Evolutionary conservation across 2,113 vertebrate genomes (phyloP).

Genomic region (Climacteris rufus): DNA sequence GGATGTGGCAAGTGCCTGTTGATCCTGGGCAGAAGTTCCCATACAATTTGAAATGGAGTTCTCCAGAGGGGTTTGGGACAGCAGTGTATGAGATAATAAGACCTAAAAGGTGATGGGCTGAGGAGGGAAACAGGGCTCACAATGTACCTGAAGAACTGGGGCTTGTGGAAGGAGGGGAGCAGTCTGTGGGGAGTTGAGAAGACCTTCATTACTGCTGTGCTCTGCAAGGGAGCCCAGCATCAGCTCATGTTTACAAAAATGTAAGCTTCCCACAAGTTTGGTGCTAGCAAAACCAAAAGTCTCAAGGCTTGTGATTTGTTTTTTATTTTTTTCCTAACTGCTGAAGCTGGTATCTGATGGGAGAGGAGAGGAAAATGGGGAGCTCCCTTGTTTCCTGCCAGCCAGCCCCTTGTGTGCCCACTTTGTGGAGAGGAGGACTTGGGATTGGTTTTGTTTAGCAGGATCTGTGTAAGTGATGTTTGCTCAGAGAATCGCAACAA

Average conservation of each 20-base stretch:
- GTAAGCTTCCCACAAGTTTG: neutral
- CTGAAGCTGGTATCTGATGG: neutral
- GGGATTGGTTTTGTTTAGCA: neutral
- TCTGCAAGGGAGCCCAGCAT: neutral
- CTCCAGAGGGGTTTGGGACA: neutral
- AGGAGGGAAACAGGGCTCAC: neutral
- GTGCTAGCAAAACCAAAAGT: neutral
- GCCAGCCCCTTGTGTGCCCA: neutral
- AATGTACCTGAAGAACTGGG: neutral
- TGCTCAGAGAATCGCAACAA: neutral
- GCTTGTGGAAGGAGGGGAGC: neutral
- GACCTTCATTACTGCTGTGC: neutral
- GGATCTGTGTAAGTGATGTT: neutral
- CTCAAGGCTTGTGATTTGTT: neutral
- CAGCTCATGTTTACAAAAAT: neutral
- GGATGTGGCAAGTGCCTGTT: neutral
- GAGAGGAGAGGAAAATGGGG: neutral
- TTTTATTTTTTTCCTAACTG: neutral
- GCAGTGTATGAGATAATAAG: neutral
- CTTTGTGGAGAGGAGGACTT: neutral
- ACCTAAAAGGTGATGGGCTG: neutral
- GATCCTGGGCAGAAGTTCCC: neutral
- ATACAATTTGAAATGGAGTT: neutral
- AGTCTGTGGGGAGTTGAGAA: neutral
- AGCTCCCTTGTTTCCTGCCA: neutral